Percentiles rank a stretch among this genome's conserved stretches.
Evolutionary conservation across 2,113 vertebrate genomes (phyloP).

Genomic region (Ptychochromis oligacanthus): DNA sequence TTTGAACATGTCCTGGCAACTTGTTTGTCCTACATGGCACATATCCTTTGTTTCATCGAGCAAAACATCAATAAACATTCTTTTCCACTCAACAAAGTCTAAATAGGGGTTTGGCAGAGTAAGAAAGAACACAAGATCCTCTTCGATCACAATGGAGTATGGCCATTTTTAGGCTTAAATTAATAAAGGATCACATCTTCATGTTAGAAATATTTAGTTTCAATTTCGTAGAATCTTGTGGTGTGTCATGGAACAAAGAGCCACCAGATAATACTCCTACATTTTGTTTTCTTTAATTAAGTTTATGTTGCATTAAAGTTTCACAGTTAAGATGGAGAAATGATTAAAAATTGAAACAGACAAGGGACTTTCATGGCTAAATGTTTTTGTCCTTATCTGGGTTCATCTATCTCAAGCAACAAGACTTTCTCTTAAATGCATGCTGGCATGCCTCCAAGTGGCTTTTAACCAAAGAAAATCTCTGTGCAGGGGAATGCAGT

Average conservation of each 20-base stretch:
- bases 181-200: not conserved
- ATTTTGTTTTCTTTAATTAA: slow-evolving; percentile 11
- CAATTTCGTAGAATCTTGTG: not conserved
- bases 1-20: not conserved
- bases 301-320: slow-evolving; percentile 20
- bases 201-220: not conserved
- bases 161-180: not conserved
- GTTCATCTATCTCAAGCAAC: slow-evolving; percentile 43
- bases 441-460: slow-evolving; percentile 45
- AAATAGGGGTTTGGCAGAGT: no score
- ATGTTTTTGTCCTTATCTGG: slow-evolving; percentile 40
- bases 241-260: not conserved
- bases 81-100: no score
- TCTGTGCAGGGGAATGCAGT: slow-evolving; percentile 18
- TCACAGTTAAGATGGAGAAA: slow-evolving; percentile 20
- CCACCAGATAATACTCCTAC: not conserved
- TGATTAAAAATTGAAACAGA: slow-evolving; percentile 24
- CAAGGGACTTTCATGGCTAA: slow-evolving; percentile 12
- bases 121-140: no score
- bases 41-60: not conserved
- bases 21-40: not conserved
- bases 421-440: slow-evolving; percentile 40
- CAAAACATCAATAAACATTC: not conserved
- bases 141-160: not conserved
- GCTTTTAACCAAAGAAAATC: slow-evolving; percentile 53